These are phyloP conservation scores for Arothron firmamentum DNA, from an alignment of 2,113 vertebrate genomes.

Conservation along the genomic window DNA sequence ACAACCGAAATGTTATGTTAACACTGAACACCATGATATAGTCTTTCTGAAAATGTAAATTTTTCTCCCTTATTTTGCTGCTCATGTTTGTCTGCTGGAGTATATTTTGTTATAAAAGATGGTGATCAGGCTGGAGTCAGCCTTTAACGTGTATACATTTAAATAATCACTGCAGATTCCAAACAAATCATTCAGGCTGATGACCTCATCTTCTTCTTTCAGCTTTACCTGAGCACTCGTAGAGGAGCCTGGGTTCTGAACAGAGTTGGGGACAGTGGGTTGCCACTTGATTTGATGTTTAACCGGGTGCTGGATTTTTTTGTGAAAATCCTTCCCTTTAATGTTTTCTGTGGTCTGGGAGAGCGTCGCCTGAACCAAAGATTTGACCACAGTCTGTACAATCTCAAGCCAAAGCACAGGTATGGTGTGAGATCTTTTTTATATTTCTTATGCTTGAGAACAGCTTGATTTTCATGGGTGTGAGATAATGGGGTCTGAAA, in stretches of 20 bases:
- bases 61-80: no score
- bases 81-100: no score
- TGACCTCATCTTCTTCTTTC: neutral
- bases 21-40: no score
- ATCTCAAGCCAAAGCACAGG: conserved; percentile 13
- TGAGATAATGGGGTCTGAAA: no score
- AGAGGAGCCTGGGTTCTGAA: conserved; percentile 86
- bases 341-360: conserved; percentile 35
- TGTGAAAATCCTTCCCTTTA: conserved; percentile 61
- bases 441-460: no score
- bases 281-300: conserved; percentile 78
- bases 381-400: conserved; percentile 82
- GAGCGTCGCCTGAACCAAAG: conserved; percentile 65
- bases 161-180: neutral
- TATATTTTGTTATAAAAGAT: no score
- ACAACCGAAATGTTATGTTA: no score
- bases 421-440: no score
- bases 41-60: no score
- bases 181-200: neutral
- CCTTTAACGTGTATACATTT: no score
- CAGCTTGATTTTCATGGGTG: no score
- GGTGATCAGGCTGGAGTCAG: no score
- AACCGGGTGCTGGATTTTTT: conserved; percentile 40
- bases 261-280: conserved; percentile 75
- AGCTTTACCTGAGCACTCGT: conserved; percentile 93